Conservation (phyloP, 2,113 vertebrate species). For the Budorcas taxicolor region DNA sequence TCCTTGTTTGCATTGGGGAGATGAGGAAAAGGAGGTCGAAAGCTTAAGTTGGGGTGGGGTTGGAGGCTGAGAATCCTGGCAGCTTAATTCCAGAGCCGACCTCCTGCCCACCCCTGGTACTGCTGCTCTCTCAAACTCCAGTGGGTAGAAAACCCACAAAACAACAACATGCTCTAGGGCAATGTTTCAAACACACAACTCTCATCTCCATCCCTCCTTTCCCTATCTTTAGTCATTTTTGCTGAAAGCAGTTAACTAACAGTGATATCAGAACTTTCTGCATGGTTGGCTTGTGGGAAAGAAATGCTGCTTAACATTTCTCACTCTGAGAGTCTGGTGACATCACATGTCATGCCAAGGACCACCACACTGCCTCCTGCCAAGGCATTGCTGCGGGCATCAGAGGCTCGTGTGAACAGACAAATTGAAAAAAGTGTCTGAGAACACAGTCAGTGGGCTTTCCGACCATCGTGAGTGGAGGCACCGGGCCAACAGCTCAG, state of each 20-base stretch:
- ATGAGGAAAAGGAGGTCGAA: background rate
- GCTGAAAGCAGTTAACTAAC: background rate
- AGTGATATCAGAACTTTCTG: background rate
- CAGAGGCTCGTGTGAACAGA: background rate
- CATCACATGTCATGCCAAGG: background rate
- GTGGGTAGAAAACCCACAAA: background rate
- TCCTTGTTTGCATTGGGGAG: background rate
- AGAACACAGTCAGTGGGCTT: rapidly evolving
- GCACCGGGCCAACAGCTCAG: rapidly evolving
- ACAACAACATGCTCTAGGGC: background rate
- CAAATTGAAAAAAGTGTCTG: background rate
- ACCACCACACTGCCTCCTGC: background rate
- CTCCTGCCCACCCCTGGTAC: rapidly evolving
- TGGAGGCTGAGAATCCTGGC: background rate
- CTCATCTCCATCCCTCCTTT: background rate
- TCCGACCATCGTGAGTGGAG: background rate
- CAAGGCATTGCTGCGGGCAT: background rate
- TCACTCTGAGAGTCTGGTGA: background rate
- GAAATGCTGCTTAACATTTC: background rate
- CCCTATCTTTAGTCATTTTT: background rate
- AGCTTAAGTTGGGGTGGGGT: background rate
- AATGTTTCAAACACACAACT: background rate
- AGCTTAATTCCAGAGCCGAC: background rate
- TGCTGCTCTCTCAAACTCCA: background rate
- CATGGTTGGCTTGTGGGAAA: background rate